These are phyloP conservation scores for Drosophila pseudoobscura DNA, from an alignment of 1,140 invertebrate genomes.

Conservation along the genomic window DNA sequence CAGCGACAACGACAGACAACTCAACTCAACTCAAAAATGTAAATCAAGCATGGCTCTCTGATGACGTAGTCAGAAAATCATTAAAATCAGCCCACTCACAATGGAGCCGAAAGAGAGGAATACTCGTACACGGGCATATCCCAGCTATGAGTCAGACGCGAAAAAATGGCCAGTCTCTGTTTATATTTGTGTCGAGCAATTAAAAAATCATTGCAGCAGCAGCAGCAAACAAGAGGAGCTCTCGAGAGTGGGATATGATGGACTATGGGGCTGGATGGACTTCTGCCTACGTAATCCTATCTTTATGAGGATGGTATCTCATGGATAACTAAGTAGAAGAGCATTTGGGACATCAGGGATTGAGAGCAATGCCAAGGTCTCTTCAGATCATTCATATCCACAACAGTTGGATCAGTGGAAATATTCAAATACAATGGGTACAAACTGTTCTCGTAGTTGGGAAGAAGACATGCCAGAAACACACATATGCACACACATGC, in stretches of 20 bases:
- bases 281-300: too few species aligned
- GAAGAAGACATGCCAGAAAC: slow-evolving; percentile 18
- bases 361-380: too few species aligned
- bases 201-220: slow-evolving; percentile 58
- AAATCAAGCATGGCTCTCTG: slow-evolving; percentile 54
- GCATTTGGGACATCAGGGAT: too few species aligned
- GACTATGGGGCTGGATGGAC: not conserved
- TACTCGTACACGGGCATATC: not conserved
- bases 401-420: not conserved
- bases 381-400: too few species aligned
- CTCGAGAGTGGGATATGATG: not conserved
- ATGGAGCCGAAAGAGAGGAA: slow-evolving; percentile 22
- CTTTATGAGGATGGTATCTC: too few species aligned
- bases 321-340: too few species aligned
- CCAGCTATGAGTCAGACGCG: slow-evolving; percentile 25
- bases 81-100: slow-evolving; percentile 50
- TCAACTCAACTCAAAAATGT: slow-evolving; percentile 55
- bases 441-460: slow-evolving; percentile 36
- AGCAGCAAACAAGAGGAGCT: slow-evolving; percentile 31
- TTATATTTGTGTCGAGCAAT: slow-evolving; percentile 59
- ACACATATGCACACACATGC: slow-evolving; percentile 23
- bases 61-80: slow-evolving; percentile 54
- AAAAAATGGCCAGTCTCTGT: slow-evolving; percentile 38
- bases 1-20: slow-evolving; percentile 29
- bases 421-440: slow-evolving; percentile 21